Base-by-base conservation (phyloP, 2,888 invertebrate genomes). In the Scaptomyza caliginosa region DNA sequence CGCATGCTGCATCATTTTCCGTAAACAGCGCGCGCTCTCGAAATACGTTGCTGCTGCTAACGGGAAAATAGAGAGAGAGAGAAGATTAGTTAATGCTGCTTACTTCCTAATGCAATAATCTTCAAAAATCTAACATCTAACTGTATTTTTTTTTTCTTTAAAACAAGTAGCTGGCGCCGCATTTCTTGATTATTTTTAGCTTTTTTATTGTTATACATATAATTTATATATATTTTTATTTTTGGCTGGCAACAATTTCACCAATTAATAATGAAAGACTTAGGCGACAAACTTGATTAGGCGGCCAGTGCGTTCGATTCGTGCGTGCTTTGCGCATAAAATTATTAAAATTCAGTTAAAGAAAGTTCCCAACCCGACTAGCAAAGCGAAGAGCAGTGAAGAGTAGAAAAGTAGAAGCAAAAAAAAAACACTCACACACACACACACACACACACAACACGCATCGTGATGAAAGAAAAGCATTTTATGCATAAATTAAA, bases 1-100 rank as follows among this genome's bases (percentile, higher is more conserved):
- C 93, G 94, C 94, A 94, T 94, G 93, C 95, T 92, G 92, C 92
- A 92, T 92, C 91, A 88, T 92, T 91, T 91, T 91, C 90, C 90
- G 85, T 89, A 90, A 90, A 88, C 91, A 91, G 89, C 89, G 89
- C 89, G 90, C 86, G 86, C 88, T 88, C 90, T 88, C 82, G 90
- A 92, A 92, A 91, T 91, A 89, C 87, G 90, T 88, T 89, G 89
- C 91, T 91, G 75, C 17, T 89, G 88, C 46, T 50, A 58, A 54
- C 21, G n/a, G 3, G 28, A 30, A 4, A n/a, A 10, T 4, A 30
- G 28, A 16, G 13, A 16, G 13, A 16, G 1, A 16, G 13, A 32
- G 3, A 34, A 34, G 6, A 13, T 30, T 10, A 30, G 11, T 34
- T 16, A 3, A 34, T n/a, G n/a, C n/a, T n/a, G n/a, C n/a, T n/a